Evolutionary conservation across 2,797 vertebrate species (phyloP).

Genomic region (Tapirus indicus): DNA sequence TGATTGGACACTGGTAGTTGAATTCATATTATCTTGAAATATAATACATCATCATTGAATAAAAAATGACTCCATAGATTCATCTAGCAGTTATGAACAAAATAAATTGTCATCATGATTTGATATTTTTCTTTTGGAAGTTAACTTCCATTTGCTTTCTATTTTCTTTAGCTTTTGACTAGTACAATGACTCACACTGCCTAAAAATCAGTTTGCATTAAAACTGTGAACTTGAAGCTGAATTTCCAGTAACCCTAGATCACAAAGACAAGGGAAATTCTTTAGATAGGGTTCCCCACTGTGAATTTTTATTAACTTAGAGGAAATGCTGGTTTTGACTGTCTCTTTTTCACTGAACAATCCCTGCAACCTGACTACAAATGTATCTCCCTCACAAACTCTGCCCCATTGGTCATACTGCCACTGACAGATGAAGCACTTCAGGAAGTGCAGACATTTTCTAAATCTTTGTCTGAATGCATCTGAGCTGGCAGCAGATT

Average conservation of each 20-base stretch:
- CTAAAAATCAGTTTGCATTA: not conserved
- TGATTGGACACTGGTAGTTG: not conserved
- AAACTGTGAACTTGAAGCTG: not conserved
- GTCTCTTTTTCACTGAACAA: not conserved
- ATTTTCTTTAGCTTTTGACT: not conserved
- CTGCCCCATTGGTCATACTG: not conserved
- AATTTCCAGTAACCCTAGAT: conserved; percentile 12
- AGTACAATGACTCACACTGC: not conserved
- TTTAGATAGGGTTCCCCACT: not conserved
- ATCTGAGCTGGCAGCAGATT: not conserved
- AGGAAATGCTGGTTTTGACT: not conserved
- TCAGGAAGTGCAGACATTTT: not conserved
- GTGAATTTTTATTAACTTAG: conserved; percentile 59
- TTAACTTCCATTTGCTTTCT: conserved; percentile 12
- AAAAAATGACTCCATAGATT: not conserved
- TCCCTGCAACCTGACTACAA: not conserved
- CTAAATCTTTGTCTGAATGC: not conserved
- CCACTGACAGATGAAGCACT: not conserved
- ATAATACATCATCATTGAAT: not conserved
- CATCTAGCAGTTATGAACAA: not conserved
- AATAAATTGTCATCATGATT: not conserved
- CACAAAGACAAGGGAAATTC: conserved; percentile 21
- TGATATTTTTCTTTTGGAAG: conserved; percentile 27
- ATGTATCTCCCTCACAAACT: not conserved
- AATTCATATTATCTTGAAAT: conserved; percentile 6